These are phyloP conservation scores for Strigamia crassipes DNA, from an alignment of 2,888 invertebrate genomes.

Conservation along the genomic window DNA sequence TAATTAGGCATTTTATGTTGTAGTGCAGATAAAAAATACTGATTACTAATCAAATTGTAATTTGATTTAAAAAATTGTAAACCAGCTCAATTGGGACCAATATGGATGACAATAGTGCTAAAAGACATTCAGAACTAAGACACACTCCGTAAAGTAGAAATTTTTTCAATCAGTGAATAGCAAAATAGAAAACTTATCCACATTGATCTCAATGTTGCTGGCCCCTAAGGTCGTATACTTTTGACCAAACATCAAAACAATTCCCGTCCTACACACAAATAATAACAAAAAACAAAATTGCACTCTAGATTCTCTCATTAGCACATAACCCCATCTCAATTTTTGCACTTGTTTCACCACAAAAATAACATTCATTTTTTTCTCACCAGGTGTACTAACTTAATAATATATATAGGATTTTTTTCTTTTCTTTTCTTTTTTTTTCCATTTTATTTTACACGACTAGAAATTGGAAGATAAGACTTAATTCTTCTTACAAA, in stretches of 20 bases:
- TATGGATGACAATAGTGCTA: neutral
- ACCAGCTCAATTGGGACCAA: constrained; percentile 4
- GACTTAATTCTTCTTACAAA: neutral
- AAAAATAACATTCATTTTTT: neutral
- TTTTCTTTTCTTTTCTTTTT: neutral
- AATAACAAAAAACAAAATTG: neutral
- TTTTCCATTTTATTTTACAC: neutral
- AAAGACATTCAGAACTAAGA: neutral
- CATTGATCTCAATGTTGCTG: constrained; percentile 25
- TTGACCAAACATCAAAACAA: constrained; percentile 6
- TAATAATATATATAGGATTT: neutral
- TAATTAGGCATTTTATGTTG: neutral
- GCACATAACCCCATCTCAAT: neutral
- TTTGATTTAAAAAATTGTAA: neutral
- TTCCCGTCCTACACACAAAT: neutral
- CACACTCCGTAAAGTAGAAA: constrained; percentile 5
- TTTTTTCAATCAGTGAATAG: neutral
- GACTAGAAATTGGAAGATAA: constrained; percentile 35
- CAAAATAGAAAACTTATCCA: constrained; percentile 33
- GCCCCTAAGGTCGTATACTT: constrained; percentile 12
- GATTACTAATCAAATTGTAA: neutral
- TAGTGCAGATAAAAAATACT: constrained; percentile 22
- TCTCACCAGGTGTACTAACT: neutral
- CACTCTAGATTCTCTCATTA: constrained; percentile 26
- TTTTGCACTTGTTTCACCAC: neutral